Base-by-base conservation (phyloP, 2,888 invertebrate genomes). In the Perdita meconis region DNA sequence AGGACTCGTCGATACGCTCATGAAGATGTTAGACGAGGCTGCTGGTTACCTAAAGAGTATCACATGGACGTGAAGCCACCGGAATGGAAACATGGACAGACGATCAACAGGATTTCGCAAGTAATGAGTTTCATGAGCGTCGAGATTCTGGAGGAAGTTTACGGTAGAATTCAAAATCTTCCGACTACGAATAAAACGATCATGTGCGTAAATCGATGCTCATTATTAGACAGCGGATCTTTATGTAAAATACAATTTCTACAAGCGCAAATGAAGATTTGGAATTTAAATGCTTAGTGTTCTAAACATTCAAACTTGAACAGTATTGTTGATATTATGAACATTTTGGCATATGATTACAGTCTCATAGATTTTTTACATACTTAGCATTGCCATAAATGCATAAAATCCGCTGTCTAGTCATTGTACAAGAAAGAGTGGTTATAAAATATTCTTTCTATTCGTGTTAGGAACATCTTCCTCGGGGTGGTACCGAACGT, bases 401-500 rank as follows among this genome's bases (percentile, higher is more conserved):
- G n/a, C n/a, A n/a, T n/a, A n/a, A n/a, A n/a, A n/a, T n/a, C n/a
- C n/a, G n/a, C n/a, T n/a, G n/a, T n/a, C n/a, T n/a, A n/a, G n/a
- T n/a, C n/a, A n/a, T n/a, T n/a, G n/a, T n/a, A n/a, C n/a, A n/a
- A n/a, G n/a, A n/a, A n/a, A n/a, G n/a, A n/a, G n/a, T n/a, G n/a
- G n/a, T n/a, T n/a, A n/a, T n/a, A n/a, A n/a, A n/a, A n/a, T n/a
- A n/a, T n/a, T n/a, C n/a, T n/a, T n/a, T n/a, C n/a, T n/a, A n/a
- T n/a, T n/a, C n/a, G n/a, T 59, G 47, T 19, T 56, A 90, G 90
- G 56, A 88, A 90, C 19, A 78, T 94, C 24, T 94, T 93, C 80
- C 84, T 93, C 63, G 89, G 92, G 68, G 85, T 93, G 64, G 73
- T 94, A n/a, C 93, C 94, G 1, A 88, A 93, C 72, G 90, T 93